phyloP scores from a whole-genome alignment of 2,797 vertebrate genomes.

The Hoplostethus atlanticus region DNA sequence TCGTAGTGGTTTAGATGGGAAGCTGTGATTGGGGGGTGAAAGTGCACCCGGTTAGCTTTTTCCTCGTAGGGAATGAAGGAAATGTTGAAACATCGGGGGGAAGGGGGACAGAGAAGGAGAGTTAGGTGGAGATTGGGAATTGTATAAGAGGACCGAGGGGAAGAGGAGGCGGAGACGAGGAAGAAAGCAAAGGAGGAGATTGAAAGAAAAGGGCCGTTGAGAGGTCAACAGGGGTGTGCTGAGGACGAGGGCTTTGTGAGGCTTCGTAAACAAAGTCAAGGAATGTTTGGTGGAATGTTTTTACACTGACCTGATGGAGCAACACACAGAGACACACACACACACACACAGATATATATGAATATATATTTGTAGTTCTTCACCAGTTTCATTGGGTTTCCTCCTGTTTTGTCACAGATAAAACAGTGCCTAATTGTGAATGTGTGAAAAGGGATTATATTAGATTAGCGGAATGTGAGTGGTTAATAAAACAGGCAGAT shows the following conservation, averaged over 20 bases:
- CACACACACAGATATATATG: not conserved
- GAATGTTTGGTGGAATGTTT: slow-evolving; percentile 45
- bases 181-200: not conserved
- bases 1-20: no score
- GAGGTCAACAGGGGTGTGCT: slow-evolving; percentile 22
- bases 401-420: slow-evolving; percentile 37
- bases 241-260: slow-evolving; percentile 37
- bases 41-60: no score
- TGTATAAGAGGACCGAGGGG: not conserved
- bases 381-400: slow-evolving; percentile 19
- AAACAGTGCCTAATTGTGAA: slow-evolving; percentile 78
- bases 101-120: not conserved
- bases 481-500: slow-evolving; percentile 85
- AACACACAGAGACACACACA: slow-evolving; percentile 9
- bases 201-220: slow-evolving; percentile 31
- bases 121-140: not conserved
- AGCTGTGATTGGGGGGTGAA: no score
- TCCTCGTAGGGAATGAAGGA: no score
- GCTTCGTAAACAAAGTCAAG: slow-evolving; percentile 60
- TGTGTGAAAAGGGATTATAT: slow-evolving; percentile 81
- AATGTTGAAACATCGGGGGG: not conserved
- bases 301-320: slow-evolving; percentile 30
- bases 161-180: not conserved
- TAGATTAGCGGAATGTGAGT: slow-evolving; percentile 85
- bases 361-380: not conserved